Evolutionary conservation across 2,888 invertebrate genomes (phyloP).

Genomic region (Villa cingulata): DNA sequence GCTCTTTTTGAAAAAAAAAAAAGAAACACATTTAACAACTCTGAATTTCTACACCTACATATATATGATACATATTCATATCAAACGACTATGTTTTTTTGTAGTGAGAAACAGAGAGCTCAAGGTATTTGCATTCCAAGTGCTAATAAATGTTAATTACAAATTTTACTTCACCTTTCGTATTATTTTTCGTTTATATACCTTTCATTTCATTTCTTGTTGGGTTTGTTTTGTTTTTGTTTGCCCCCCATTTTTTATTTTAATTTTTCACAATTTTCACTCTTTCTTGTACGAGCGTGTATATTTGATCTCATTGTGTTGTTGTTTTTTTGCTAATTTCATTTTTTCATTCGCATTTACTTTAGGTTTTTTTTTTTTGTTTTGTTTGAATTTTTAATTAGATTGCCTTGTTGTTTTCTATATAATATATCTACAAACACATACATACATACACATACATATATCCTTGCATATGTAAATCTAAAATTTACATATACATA

Average conservation of each 20-base stretch:
- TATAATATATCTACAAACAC: too few species aligned
- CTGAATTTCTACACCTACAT: too few species aligned
- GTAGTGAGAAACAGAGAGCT: too few species aligned
- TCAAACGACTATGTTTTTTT: too few species aligned
- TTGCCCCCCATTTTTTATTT: not conserved
- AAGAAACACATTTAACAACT: too few species aligned
- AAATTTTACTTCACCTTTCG: slow-evolving; percentile 23
- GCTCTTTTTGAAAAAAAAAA: not conserved
- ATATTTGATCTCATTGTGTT: not conserved
- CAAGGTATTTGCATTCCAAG: slow-evolving; percentile 15
- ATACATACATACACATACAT: too few species aligned
- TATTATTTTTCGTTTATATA: too few species aligned
- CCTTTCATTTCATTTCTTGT: too few species aligned
- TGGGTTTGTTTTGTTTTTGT: not conserved
- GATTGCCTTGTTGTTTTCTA: not conserved
- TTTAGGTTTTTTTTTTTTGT: not conserved
- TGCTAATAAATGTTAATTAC: slow-evolving; percentile 36
- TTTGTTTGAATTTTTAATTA: not conserved
- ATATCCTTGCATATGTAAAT: too few species aligned
- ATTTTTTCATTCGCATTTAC: not conserved
- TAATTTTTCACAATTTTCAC: not conserved
- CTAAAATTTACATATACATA: too few species aligned
- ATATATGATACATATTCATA: too few species aligned
- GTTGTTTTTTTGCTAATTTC: not conserved
- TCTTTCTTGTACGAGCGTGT: not conserved